Evolutionary conservation across 2,888 invertebrate genomes (phyloP).

Genomic region (Papilio demoleus): DNA sequence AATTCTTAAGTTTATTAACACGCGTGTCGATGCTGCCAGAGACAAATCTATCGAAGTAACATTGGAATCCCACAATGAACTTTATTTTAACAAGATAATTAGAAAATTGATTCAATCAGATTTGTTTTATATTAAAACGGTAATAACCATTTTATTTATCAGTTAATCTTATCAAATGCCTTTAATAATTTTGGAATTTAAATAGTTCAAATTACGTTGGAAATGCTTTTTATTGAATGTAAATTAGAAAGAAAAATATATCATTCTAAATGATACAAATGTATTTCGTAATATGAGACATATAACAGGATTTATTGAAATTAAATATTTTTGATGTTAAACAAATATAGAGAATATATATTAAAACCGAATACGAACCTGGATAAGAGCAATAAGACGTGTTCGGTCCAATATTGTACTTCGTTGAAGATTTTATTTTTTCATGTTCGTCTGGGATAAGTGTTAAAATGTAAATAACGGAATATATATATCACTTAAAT

Average conservation of each 20-base stretch:
- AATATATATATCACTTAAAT: slow-evolving; percentile 31
- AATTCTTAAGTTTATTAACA: neutral
- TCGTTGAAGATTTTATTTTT: slow-evolving; percentile 28
- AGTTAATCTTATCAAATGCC: neutral
- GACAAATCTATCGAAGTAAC: neutral
- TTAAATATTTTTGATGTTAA: slow-evolving; percentile 21
- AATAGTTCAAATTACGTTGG: neutral
- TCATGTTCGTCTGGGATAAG: slow-evolving; percentile 24
- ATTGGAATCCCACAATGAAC: neutral
- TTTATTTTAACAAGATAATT: neutral
- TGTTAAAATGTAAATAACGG: slow-evolving; percentile 36
- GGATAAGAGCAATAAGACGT: too few species aligned
- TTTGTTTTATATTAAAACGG: slow-evolving; percentile 9
- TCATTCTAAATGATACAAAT: slow-evolving; percentile 14
- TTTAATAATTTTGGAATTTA: neutral
- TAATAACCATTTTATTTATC: neutral
- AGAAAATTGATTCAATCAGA: neutral
- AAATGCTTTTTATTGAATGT: slow-evolving; percentile 2
- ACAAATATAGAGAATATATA: slow-evolving; percentile 8
- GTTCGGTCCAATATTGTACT: slow-evolving; percentile 29
- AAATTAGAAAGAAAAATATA: slow-evolving; percentile 6
- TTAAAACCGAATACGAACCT: too few species aligned
- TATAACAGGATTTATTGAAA: slow-evolving; percentile 9
- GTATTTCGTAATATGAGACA: neutral
- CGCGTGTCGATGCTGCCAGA: neutral